Conservation (phyloP, 2,113 vertebrate genomes). For the Anolis carolinensis region DNA sequence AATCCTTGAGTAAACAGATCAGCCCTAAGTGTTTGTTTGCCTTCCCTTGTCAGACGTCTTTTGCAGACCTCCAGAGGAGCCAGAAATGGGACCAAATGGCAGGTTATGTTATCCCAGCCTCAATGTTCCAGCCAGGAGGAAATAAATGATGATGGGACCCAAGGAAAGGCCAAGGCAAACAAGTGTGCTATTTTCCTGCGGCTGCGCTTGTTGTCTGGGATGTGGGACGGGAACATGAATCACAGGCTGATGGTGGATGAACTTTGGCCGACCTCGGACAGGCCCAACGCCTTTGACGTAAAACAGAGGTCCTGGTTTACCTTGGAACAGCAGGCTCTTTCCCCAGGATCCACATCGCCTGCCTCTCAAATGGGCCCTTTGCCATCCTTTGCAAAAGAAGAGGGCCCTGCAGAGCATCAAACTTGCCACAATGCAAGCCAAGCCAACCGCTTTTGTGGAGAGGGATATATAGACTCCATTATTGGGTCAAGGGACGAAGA, state of each 20-base stretch:
- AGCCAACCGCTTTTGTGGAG: background rate
- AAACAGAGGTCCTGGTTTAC: slow-evolving; percentile 6
- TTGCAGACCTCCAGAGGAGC: background rate
- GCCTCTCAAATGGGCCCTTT: background rate
- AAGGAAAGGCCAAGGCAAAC: background rate
- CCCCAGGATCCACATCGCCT: background rate
- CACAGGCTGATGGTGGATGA: background rate
- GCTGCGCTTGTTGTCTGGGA: background rate
- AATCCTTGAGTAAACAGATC: background rate
- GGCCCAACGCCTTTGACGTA: slow-evolving; percentile 1
- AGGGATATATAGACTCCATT: too few species aligned
- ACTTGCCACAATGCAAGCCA: too few species aligned
- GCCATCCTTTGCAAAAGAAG: too few species aligned
- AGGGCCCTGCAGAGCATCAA: background rate
- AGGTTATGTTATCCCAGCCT: background rate
- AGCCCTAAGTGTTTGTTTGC: background rate
- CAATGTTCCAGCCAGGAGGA: background rate
- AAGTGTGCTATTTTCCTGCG: background rate
- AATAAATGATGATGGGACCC: background rate
- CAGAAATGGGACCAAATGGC: background rate
- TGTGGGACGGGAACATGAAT: background rate
- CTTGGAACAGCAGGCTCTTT: background rate
- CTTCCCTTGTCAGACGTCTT: background rate
- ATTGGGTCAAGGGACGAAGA: too few species aligned
- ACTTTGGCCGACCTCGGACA: background rate